Percentiles rank a stretch among this genome's conserved stretches.
These are phyloP conservation scores for Crenichthys baileyi DNA, from an alignment of 2,797 vertebrate genomes.

Conservation along the genomic window DNA sequence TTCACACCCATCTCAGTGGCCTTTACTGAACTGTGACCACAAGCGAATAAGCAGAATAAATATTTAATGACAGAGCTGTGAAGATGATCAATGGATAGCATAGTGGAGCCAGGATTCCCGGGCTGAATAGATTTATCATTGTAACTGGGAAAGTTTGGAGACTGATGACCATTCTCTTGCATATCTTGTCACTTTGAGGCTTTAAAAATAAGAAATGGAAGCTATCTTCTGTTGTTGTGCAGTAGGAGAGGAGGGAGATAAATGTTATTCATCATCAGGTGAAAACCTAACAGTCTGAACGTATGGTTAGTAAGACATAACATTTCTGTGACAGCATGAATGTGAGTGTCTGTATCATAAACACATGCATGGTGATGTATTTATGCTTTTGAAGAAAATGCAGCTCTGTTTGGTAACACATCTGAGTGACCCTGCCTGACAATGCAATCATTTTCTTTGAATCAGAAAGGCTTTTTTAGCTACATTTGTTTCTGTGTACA, in stretches of 20 bases:
- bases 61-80: constrained; percentile 70
- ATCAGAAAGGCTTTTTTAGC: constrained; percentile 57
- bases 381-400: constrained; percentile 2
- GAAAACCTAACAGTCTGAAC: constrained; percentile 9
- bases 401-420: neutral
- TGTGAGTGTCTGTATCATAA: neutral
- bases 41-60: constrained; percentile 66
- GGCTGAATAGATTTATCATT: constrained; percentile 59
- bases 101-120: constrained; percentile 42
- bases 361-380: constrained; percentile 3
- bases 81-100: constrained; percentile 65
- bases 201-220: constrained; percentile 47
- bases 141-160: constrained; percentile 48
- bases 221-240: constrained; percentile 18
- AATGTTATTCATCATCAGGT: constrained; percentile 29
- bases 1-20: constrained; percentile 40
- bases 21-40: constrained; percentile 52
- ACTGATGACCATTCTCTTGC: constrained; percentile 43
- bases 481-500: constrained; percentile 50
- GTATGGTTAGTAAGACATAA: constrained; percentile 16
- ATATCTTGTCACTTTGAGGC: constrained; percentile 40
- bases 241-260: neutral
- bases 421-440: constrained; percentile 45
- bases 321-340: neutral
- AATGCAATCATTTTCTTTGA: constrained; percentile 16